phyloP scores from a whole-genome alignment of 1,140 invertebrate species.

The Berghia stephanieae region DNA sequence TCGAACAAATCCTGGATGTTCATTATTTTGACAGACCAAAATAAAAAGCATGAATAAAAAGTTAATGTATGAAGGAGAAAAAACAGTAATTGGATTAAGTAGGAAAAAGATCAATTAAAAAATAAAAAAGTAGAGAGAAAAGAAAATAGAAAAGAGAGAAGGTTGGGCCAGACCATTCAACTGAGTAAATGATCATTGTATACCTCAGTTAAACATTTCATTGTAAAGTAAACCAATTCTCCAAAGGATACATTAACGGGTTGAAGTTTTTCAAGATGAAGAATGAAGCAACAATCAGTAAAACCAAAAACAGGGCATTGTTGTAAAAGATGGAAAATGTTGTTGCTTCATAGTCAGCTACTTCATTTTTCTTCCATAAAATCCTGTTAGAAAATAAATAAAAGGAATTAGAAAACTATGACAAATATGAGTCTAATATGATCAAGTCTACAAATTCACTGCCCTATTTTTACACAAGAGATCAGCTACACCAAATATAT shows the following conservation, averaged over 20 bases:
- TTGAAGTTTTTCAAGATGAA: conserved; percentile 90
- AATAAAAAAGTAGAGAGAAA: no score
- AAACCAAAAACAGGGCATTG: conserved; percentile 93
- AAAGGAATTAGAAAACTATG: not conserved
- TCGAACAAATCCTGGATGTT: no score
- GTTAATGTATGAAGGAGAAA: no score
- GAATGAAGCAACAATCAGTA: conserved; percentile 95
- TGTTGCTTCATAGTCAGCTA: conserved; percentile 98
- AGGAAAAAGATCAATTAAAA: no score
- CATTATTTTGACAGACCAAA: no score
- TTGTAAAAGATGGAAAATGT: conserved; percentile 99
- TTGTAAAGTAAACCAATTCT: conserved; percentile 24
- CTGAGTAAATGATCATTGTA: not conserved
- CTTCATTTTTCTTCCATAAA: conserved; percentile 99
- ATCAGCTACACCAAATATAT: no score
- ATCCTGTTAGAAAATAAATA: conserved; percentile 49
- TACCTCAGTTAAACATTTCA: not conserved
- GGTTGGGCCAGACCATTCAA: not conserved
- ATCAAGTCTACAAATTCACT: no score
- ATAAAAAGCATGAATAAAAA: no score
- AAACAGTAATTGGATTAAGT: no score
- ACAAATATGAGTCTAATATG: no score
- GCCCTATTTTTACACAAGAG: no score
- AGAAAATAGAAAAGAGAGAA: not conserved
- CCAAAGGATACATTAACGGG: conserved; percentile 79